These are phyloP conservation scores for Drosophila tsacasi DNA, from an alignment of 1,140 invertebrate species.

Conservation along the genomic window DNA sequence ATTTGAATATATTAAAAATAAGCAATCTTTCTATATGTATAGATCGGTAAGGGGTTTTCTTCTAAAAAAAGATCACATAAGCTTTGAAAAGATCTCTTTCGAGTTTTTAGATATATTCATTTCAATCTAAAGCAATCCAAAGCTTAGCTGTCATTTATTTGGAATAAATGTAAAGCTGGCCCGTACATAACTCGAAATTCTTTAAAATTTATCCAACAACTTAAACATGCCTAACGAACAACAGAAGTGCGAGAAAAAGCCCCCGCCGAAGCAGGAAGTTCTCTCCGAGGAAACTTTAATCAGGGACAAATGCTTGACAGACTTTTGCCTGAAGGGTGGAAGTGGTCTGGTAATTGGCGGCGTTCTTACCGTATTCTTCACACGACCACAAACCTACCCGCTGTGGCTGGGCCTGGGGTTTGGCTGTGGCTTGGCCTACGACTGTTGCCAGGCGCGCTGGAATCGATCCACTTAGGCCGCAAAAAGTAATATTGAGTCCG, in stretches of 20 bases:
- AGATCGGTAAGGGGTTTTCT: neutral
- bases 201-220: neutral
- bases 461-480: constrained; percentile 13
- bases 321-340: constrained; percentile 49
- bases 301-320: constrained; percentile 47
- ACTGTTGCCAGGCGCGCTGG: constrained; percentile 45
- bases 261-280: neutral
- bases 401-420: constrained; percentile 51
- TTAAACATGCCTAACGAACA: constrained; percentile 11
- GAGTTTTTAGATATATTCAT: neutral
- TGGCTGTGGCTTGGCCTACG: constrained; percentile 52
- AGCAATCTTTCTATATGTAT: no score
- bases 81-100: neutral
- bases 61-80: neutral
- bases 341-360: constrained; percentile 45
- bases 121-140: neutral
- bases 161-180: neutral
- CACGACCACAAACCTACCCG: constrained; percentile 48
- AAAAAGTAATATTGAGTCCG: neutral
- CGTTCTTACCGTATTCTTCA: constrained; percentile 43
- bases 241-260: neutral
- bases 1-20: neutral
- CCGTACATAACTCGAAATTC: constrained; percentile 8
- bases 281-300: neutral
- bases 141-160: neutral